These are phyloP conservation scores for Itoplectis maculator DNA, from an alignment of 2,888 invertebrate species.

Conservation along the genomic window DNA sequence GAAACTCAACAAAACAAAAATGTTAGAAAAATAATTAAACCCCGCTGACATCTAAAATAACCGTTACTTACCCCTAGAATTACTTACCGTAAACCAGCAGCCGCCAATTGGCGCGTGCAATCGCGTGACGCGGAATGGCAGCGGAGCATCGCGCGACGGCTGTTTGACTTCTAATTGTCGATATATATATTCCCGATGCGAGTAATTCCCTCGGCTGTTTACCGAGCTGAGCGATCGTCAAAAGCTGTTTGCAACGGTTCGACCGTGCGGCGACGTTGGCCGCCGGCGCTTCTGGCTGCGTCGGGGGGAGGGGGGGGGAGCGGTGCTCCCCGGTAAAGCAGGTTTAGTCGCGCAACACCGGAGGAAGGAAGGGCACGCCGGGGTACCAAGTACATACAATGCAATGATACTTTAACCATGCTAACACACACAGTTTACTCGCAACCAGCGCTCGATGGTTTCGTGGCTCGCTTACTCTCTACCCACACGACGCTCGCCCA, in stretches of 20 bases:
- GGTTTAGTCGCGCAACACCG: background rate
- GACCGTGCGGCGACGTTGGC: slow-evolving; percentile 13
- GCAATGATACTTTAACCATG: slow-evolving; percentile 77
- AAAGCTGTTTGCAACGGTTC: slow-evolving; percentile 68
- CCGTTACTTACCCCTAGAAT: no score
- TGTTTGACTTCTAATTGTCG: slow-evolving; percentile 63
- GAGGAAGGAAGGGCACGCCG: slow-evolving; percentile 46
- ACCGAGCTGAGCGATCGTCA: slow-evolving; percentile 64
- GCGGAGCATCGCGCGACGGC: slow-evolving; percentile 14
- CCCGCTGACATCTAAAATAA: no score
- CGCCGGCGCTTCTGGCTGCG: slow-evolving; percentile 24
- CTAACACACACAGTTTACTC: slow-evolving; percentile 66
- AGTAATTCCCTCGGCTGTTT: slow-evolving; percentile 58
- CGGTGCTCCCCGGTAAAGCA: slow-evolving; percentile 27
- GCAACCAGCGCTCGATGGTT: slow-evolving; percentile 6
- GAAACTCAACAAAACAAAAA: background rate
- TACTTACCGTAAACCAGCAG: no score
- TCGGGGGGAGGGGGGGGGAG: no score
- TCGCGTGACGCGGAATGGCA: background rate
- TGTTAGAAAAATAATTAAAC: no score
- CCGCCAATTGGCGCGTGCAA: background rate
- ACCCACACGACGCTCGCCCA: background rate
- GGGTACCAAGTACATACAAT: slow-evolving; percentile 61
- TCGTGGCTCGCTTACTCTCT: slow-evolving; percentile 20
- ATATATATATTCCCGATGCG: slow-evolving; percentile 51